A percentile compares a stretch with the other conserved stretches of the same genome.
These are phyloP conservation scores for Diaprepes abbreviatus DNA, from an alignment of 2,888 invertebrate genomes.

Conservation along the genomic window DNA sequence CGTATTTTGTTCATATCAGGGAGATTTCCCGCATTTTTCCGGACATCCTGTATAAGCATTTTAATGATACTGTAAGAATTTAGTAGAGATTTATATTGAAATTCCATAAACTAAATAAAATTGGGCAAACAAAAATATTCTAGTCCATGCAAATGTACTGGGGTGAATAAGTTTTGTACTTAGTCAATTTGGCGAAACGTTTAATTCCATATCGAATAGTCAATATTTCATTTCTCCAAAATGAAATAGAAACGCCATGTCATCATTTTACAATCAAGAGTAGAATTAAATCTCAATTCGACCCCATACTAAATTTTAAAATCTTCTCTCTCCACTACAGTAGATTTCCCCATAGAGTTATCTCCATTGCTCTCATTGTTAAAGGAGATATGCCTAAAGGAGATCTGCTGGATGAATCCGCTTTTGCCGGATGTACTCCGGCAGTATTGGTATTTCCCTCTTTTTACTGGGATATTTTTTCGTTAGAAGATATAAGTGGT, in stretches of 20 bases:
- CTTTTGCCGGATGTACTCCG: constrained; percentile 55
- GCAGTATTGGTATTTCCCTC: constrained; percentile 63
- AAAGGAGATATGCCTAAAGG: constrained; percentile 56
- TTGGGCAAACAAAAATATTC: too few species aligned
- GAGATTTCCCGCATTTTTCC: too few species aligned
- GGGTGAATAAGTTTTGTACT: too few species aligned
- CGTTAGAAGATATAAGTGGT: constrained; percentile 63
- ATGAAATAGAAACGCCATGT: constrained; percentile 6
- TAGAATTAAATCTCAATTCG: not conserved
- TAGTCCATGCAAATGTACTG: too few species aligned
- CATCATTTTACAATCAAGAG: constrained; percentile 8
- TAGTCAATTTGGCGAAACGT: too few species aligned
- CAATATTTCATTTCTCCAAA: constrained; percentile 6
- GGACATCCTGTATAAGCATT: too few species aligned
- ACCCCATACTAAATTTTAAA: constrained; percentile 28
- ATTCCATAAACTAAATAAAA: too few species aligned
- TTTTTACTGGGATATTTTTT: constrained; percentile 63
- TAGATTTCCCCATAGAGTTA: constrained; percentile 45
- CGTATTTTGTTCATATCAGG: too few species aligned
- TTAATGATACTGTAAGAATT: too few species aligned
- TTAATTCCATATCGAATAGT: not conserved
- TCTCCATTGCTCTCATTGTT: constrained; percentile 53
- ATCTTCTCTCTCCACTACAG: constrained; percentile 45
- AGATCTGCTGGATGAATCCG: constrained; percentile 37
- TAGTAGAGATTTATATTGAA: too few species aligned